Percentiles rank a stretch among this genome's conserved stretches.
phyloP scores from a whole-genome alignment of 1,140 invertebrate genomes.

The Uloborus diversus region DNA sequence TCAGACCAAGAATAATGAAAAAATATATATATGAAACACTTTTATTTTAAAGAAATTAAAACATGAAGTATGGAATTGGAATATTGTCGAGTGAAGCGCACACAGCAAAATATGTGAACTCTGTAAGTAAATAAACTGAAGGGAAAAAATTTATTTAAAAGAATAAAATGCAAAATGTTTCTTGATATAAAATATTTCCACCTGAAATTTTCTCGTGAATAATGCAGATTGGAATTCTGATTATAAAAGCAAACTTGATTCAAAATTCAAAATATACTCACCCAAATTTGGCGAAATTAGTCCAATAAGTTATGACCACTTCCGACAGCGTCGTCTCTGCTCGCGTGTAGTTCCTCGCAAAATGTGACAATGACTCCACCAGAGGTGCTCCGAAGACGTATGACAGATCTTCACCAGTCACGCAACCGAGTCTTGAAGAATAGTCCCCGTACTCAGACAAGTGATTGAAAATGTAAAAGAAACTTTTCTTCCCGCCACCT shows the following conservation, averaged over 20 bases:
- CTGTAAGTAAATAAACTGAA: too few relatives aligned
- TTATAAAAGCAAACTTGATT: background rate
- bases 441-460: constrained; percentile 89
- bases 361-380: constrained; percentile 28
- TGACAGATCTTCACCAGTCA: constrained; percentile 70
- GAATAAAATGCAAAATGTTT: too few relatives aligned
- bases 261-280: constrained; percentile 66
- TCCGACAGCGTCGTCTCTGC: constrained; percentile 88
- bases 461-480: constrained; percentile 94
- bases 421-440: constrained; percentile 68
- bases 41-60: too few relatives aligned
- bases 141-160: too few relatives aligned
- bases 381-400: constrained; percentile 72
- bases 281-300: constrained; percentile 98
- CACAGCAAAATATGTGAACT: too few relatives aligned
- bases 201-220: background rate
- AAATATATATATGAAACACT: too few relatives aligned
- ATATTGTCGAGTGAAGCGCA: too few relatives aligned
- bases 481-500: constrained; percentile 70
- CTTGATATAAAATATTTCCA: background rate
- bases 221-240: background rate
- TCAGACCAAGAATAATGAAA: too few relatives aligned
- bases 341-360: constrained; percentile 81
- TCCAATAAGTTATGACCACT: constrained; percentile 91
- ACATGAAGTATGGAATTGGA: too few relatives aligned